Conservation (phyloP, 2,113 vertebrate genomes). For the Psephotus haematonotus region DNA sequence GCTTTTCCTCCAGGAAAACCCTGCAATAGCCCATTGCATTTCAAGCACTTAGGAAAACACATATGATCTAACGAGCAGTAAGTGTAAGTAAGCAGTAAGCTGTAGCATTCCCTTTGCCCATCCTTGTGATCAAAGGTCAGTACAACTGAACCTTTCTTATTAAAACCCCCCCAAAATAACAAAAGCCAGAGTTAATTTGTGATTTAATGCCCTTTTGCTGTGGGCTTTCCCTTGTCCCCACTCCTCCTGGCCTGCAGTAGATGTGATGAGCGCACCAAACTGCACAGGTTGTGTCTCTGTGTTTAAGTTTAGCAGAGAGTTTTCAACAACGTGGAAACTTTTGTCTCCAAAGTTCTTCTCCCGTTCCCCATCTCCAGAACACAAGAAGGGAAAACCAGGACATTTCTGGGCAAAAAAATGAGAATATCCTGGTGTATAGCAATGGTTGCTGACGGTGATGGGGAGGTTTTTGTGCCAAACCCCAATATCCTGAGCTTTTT, state of each 20-base stretch:
- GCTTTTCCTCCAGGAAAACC: constrained; percentile 60
- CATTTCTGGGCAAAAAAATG: background rate
- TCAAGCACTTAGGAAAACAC: background rate
- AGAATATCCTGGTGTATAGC: background rate
- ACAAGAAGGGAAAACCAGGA: background rate
- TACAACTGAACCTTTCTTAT: background rate
- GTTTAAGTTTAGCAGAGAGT: background rate
- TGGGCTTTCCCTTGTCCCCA: background rate
- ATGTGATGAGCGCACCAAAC: background rate
- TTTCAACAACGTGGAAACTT: background rate
- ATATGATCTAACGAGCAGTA: background rate
- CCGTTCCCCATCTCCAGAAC: background rate
- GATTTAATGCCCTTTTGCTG: background rate
- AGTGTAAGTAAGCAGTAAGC: background rate
- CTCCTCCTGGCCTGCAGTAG: background rate
- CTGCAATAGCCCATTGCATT: constrained; percentile 33
- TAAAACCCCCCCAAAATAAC: background rate
- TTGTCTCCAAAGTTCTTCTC: background rate
- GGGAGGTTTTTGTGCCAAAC: background rate
- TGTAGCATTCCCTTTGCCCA: background rate
- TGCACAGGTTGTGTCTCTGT: background rate
- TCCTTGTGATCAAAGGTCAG: too few relatives aligned
- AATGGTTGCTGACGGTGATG: background rate
- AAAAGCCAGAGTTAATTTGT: background rate
- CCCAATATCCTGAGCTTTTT: background rate